Evolutionary conservation across 2,797 vertebrate genomes (phyloP).

Genomic region (Remorina albescens): DNA sequence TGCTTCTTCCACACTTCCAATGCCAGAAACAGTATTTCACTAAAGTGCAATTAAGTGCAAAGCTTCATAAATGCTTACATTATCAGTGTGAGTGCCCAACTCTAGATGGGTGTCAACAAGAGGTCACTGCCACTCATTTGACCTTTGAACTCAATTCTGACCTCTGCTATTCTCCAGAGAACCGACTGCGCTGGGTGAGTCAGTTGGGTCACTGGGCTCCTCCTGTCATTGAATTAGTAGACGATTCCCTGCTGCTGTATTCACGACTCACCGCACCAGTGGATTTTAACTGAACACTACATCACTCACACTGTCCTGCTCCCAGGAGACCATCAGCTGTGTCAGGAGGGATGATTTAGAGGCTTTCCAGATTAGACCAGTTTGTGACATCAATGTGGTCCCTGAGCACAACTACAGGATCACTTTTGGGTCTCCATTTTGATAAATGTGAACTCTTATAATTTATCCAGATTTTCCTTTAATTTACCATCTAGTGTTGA

Average conservation of each 20-base stretch:
- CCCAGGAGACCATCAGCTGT: slow-evolving; percentile 33
- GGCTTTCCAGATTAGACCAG: slow-evolving; percentile 37
- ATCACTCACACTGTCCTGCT: slow-evolving; percentile 50
- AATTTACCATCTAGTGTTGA: neutral
- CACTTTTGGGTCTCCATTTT: neutral
- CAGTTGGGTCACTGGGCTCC: slow-evolving; percentile 37
- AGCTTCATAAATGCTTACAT: slow-evolving; percentile 36
- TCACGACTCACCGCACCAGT: slow-evolving; percentile 58
- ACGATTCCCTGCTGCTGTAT: slow-evolving; percentile 46
- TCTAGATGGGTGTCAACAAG: slow-evolving; percentile 58
- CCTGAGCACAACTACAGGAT: neutral
- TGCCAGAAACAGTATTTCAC: slow-evolving; percentile 21
- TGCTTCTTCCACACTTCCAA: neutral
- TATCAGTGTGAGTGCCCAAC: slow-evolving; percentile 51
- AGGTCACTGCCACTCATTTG: slow-evolving; percentile 68
- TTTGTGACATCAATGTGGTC: slow-evolving; percentile 10
- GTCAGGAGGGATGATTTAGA: slow-evolving; percentile 40
- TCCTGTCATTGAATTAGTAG: slow-evolving; percentile 60
- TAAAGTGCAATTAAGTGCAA: slow-evolving; percentile 11
- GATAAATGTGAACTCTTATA: neutral
- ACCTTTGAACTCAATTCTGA: slow-evolving; percentile 62
- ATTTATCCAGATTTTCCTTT: neutral
- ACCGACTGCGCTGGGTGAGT: slow-evolving; percentile 28
- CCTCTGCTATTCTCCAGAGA: slow-evolving; percentile 32
- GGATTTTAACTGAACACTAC: slow-evolving; percentile 61